phyloP scores from a whole-genome alignment of 2,888 invertebrate genomes.

The Salpingus planirostris region DNA sequence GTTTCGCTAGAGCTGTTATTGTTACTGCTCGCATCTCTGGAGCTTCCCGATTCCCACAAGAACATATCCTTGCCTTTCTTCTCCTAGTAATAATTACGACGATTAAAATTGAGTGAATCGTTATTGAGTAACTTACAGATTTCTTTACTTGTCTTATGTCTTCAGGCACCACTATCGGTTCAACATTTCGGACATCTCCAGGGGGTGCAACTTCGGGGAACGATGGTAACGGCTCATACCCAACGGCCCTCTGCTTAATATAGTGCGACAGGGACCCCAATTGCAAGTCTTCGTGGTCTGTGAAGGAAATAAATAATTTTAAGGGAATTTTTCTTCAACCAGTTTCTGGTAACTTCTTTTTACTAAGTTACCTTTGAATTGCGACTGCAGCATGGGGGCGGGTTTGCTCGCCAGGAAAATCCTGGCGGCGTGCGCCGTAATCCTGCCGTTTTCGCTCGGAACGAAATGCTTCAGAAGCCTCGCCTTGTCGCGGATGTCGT shows the following conservation, averaged over 20 bases:
- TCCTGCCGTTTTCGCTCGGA: conserved; percentile 47
- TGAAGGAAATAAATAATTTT: conserved; percentile 11
- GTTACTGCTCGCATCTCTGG: conserved; percentile 16
- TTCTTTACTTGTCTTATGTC: conserved; percentile 28
- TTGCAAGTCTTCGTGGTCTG: conserved; percentile 80
- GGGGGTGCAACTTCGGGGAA: conserved; percentile 74
- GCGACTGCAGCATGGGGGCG: conserved; percentile 82
- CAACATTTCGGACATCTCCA: conserved; percentile 68
- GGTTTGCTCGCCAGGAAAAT: conserved; percentile 91
- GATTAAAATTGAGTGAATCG: conserved; percentile 1
- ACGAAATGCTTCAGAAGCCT: conserved; percentile 79
- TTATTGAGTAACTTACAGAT: too few relatives aligned
- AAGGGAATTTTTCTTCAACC: background rate
- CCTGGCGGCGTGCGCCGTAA: conserved; percentile 58
- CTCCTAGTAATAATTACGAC: conserved; percentile 14
- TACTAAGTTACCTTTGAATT: conserved; percentile 56
- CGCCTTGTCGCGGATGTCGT: conserved; percentile 94
- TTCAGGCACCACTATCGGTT: conserved; percentile 35
- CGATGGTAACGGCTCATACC: conserved; percentile 81
- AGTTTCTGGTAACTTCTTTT: too few relatives aligned
- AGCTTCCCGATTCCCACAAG: conserved; percentile 38
- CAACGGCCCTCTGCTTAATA: conserved; percentile 73
- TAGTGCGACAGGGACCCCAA: conserved; percentile 94
- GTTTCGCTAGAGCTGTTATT: conserved; percentile 7
- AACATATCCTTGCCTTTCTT: conserved; percentile 29